phyloP scores from a whole-genome alignment of 2,888 invertebrate species.

The Eustalomyia histrio region DNA sequence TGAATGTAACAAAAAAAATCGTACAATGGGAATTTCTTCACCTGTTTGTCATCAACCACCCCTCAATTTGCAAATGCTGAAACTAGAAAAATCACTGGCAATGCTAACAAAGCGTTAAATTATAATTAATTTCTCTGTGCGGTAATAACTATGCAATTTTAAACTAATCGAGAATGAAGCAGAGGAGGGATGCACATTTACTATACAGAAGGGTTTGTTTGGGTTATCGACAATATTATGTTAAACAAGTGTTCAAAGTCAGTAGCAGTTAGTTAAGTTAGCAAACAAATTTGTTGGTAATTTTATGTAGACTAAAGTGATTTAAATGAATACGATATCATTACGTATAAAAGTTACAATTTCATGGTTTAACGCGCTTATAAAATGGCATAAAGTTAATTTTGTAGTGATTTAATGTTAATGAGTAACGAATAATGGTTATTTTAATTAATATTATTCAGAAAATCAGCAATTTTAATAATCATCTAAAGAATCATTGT shows the following conservation, averaged over 20 bases:
- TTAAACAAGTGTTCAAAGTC: constrained; percentile 52
- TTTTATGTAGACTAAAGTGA: constrained; percentile 50
- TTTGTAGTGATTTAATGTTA: neutral
- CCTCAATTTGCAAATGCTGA: neutral
- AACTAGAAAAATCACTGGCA: constrained; percentile 12
- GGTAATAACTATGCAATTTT: constrained; percentile 31
- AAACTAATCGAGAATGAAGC: constrained; percentile 1
- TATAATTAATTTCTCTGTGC: constrained; percentile 51
- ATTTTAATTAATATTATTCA: neutral
- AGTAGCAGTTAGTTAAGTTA: constrained; percentile 33
- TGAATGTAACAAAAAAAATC: constrained; percentile 29
- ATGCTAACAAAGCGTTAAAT: constrained; percentile 60
- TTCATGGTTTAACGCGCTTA: constrained; percentile 60
- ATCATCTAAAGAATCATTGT: too few relatives aligned
- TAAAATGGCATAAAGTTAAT: neutral
- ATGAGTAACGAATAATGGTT: constrained; percentile 36
- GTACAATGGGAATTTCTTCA: constrained; percentile 45
- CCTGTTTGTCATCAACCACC: constrained; percentile 30
- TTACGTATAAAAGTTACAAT: constrained; percentile 21
- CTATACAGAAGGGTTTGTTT: neutral
- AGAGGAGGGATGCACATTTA: neutral
- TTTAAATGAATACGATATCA: constrained; percentile 30
- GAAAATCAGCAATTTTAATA: too few relatives aligned
- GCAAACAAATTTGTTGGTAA: constrained; percentile 51
- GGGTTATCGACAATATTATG: neutral